phyloP scores from a whole-genome alignment of 2,888 invertebrate genomes.

The Ornithoptera alexandrae region DNA sequence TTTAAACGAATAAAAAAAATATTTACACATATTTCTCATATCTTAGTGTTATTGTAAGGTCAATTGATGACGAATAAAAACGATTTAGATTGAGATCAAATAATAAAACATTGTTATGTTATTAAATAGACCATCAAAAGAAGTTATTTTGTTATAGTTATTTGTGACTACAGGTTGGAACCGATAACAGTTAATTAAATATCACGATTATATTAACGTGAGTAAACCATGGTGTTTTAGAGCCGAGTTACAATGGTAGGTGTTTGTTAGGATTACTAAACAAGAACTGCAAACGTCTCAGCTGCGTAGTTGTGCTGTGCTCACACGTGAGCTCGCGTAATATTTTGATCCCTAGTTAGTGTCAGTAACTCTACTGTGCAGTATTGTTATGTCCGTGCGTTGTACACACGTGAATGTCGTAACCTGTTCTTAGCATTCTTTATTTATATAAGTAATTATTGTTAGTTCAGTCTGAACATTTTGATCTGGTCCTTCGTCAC shows the following conservation, averaged over 20 bases:
- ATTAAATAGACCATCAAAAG: background rate
- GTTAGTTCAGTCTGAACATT: background rate
- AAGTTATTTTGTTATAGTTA: background rate
- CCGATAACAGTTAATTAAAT: constrained; percentile 7
- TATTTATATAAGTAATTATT: background rate
- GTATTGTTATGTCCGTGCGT: constrained; percentile 15
- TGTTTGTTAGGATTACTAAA: constrained; percentile 1
- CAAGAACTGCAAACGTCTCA: background rate
- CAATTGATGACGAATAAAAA: constrained; percentile 1
- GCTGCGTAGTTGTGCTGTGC: constrained; percentile 10
- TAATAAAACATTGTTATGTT: background rate
- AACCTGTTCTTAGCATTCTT: background rate
- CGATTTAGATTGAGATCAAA: constrained; percentile 12
- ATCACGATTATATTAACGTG: constrained; percentile 6
- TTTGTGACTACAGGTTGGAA: background rate
- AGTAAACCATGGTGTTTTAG: constrained; percentile 4
- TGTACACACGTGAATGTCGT: constrained; percentile 1
- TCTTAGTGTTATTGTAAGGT: constrained; percentile 10
- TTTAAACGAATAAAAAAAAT: background rate
- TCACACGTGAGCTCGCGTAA: constrained; percentile 8
- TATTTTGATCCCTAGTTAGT: constrained; percentile 8
- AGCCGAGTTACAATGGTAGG: constrained; percentile 5
- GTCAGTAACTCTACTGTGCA: constrained; percentile 16
- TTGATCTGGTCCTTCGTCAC: background rate
- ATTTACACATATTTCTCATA: background rate